Evolutionary conservation across 2,888 invertebrate species (phyloP), one percentile per base, ranked within the genome.

Genomic region (Ophonus ardosiacus): DNA sequence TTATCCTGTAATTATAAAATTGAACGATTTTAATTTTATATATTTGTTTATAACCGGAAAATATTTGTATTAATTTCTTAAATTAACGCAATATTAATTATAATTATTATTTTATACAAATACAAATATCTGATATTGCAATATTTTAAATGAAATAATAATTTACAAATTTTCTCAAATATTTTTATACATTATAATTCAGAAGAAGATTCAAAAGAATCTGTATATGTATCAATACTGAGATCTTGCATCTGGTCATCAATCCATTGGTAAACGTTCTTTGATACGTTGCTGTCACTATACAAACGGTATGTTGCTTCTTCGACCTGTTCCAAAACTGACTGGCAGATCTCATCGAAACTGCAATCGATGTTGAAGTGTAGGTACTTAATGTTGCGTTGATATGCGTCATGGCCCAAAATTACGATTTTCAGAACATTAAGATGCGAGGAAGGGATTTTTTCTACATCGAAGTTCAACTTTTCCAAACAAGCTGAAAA

Each of bases 321-420:
- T 81, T 88, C 85, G 21, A 90, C 87, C 1, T 87, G 88, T 0
- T 85, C 85, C 68, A 90, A 84, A 0, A 89, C 87, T 68, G 85
- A 87, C 80, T 87, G 86, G 61, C 90, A 89, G 1, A 90, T 88
- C 0, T 85, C 81, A 86, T 91, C 90, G 59, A 89, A 89, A 21
- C 89, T 88, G 38, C 85, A 88, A 5, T 88, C 87, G 86, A 89
- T 87, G 85, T 90, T 90, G 85, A 90, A 91, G 86, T 87, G 87
- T 7, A 91, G 86, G 86, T 90, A 87, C 81, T 87, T 87, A 31
- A 91, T 88, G 68, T 90, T 88, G 68, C 90, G 90, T 57, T 88
- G 87, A 86, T 89, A 90, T 40, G 91, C 88, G 80, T 87, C 88
- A 61, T 89, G 86, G 18, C 88, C 88, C 74, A 82, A 87, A 87